These are phyloP conservation scores for Temnothorax rugatulus DNA, from an alignment of 2,888 invertebrate genomes.

Conservation along the genomic window DNA sequence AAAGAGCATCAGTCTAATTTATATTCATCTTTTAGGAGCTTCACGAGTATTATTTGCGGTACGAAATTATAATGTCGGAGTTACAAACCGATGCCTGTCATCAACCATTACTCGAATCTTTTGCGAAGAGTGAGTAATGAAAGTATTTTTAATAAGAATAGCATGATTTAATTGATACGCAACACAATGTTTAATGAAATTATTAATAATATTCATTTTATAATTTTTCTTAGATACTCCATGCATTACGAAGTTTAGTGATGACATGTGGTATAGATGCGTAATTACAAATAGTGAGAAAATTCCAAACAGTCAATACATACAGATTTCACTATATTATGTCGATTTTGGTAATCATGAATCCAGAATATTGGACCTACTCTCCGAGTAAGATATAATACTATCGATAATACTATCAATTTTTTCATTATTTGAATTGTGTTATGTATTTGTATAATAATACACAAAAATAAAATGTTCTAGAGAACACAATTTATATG, in stretches of 20 bases:
- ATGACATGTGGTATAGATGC: slow-evolving; percentile 92
- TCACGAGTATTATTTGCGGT: slow-evolving; percentile 75
- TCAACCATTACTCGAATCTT: slow-evolving; percentile 86
- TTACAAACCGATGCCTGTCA: slow-evolving; percentile 86
- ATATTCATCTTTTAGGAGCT: background rate
- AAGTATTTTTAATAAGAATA: background rate
- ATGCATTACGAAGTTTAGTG: slow-evolving; percentile 90
- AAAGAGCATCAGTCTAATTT: background rate
- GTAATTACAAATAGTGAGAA: slow-evolving; percentile 87
- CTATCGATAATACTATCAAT: background rate
- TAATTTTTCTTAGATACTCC: slow-evolving; percentile 84
- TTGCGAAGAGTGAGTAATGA: slow-evolving; percentile 85
- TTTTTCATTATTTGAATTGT: slow-evolving; percentile 27
- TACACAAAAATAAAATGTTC: slow-evolving; percentile 44
- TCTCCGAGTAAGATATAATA: slow-evolving; percentile 62
- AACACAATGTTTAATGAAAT: background rate
- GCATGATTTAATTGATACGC: background rate
- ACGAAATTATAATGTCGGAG: slow-evolving; percentile 87
- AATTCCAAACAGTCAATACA: slow-evolving; percentile 73
- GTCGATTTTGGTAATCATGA: slow-evolving; percentile 92
- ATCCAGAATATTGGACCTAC: slow-evolving; percentile 55
- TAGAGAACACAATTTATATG: slow-evolving; percentile 16
- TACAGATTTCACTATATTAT: slow-evolving; percentile 89
- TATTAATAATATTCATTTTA: background rate
- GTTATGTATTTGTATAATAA: background rate